Conservation (phyloP, 2,113 vertebrate species). For the Colistium nudipinnis region DNA sequence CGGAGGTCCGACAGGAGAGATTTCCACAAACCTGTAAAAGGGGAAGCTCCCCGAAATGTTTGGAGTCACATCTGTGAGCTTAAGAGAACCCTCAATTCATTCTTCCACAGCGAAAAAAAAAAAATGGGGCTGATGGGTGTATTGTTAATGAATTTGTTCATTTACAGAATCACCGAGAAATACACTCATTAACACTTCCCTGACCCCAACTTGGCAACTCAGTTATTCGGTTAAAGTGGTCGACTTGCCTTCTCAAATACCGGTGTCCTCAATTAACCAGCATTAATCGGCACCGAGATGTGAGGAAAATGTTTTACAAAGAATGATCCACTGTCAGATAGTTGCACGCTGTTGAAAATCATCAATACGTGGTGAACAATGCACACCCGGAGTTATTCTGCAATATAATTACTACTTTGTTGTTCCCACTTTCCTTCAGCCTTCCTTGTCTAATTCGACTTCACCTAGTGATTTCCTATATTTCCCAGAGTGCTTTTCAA, state of each 20-base stretch:
- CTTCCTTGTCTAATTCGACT: conserved; percentile 47
- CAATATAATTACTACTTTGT: conserved; percentile 53
- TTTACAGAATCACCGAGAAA: no score
- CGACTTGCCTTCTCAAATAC: no score
- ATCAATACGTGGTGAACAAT: conserved; percentile 57
- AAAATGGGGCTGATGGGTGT: conserved; percentile 37
- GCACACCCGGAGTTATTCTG: conserved; percentile 41
- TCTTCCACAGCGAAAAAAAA: conserved; percentile 17
- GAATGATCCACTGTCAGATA: conserved; percentile 11
- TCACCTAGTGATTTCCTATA: conserved; percentile 67
- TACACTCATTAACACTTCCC: no score
- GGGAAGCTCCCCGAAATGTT: conserved; percentile 26
- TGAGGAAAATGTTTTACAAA: conserved; percentile 22
- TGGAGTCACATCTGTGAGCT: conserved; percentile 48
- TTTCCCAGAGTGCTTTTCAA: conserved; percentile 62
- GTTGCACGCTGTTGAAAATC: conserved; percentile 10
- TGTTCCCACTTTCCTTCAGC: conserved; percentile 45
- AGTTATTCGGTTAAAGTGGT: no score
- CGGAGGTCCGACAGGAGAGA: conserved; percentile 29
- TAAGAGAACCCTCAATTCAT: conserved; percentile 40
- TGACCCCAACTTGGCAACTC: no score
- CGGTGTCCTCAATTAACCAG: no score
- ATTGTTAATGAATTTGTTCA: no score
- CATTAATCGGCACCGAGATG: no score
- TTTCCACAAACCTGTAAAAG: conserved; percentile 22